Percentiles rank a stretch among this genome's conserved stretches.
Evolutionary conservation across 2,113 vertebrate genomes (phyloP).

Genomic region (Halichoeres trimaculatus): DNA sequence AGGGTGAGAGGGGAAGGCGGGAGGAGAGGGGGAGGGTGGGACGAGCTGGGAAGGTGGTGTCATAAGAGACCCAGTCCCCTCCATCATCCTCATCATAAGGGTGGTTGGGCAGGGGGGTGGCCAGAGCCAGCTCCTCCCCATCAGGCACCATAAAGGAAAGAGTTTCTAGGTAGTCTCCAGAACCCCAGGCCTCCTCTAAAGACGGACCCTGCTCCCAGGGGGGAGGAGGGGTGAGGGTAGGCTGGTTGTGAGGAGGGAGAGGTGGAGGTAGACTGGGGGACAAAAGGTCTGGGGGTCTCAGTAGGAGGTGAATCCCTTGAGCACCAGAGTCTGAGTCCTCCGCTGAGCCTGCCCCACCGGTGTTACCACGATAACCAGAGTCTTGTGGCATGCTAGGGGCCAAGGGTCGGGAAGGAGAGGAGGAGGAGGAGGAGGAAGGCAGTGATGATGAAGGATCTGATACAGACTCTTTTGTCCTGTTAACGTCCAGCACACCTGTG

Average conservation of each 20-base stretch:
- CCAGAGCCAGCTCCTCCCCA: constrained; percentile 74
- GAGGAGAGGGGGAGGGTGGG: constrained; percentile 72
- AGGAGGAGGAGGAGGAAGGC: background rate
- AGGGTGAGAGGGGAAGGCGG: constrained; percentile 65
- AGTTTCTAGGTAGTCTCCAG: constrained; percentile 89
- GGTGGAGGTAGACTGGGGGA: constrained; percentile 81
- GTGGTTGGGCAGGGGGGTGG: constrained; percentile 77
- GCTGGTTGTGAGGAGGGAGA: constrained; percentile 72
- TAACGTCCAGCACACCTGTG: constrained; percentile 56
- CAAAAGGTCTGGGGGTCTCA: constrained; percentile 81
- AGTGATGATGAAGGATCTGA: constrained; percentile 47
- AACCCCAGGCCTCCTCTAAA: constrained; percentile 85
- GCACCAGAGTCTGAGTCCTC: constrained; percentile 75
- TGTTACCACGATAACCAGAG: constrained; percentile 51
- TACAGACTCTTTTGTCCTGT: constrained; percentile 42
- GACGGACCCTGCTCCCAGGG: constrained; percentile 76
- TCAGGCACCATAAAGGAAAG: constrained; percentile 81
- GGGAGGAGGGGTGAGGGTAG: constrained; percentile 78
- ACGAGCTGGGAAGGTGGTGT: constrained; percentile 73
- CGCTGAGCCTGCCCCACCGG: constrained; percentile 25
- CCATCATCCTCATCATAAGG: constrained; percentile 75
- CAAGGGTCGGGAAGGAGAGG: constrained; percentile 19
- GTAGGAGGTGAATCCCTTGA: constrained; percentile 84
- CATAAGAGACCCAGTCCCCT: constrained; percentile 68
- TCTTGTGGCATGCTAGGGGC: constrained; percentile 38